Conservation (phyloP, 2,888 invertebrate species). For the Drosophila neonasuta region DNA sequence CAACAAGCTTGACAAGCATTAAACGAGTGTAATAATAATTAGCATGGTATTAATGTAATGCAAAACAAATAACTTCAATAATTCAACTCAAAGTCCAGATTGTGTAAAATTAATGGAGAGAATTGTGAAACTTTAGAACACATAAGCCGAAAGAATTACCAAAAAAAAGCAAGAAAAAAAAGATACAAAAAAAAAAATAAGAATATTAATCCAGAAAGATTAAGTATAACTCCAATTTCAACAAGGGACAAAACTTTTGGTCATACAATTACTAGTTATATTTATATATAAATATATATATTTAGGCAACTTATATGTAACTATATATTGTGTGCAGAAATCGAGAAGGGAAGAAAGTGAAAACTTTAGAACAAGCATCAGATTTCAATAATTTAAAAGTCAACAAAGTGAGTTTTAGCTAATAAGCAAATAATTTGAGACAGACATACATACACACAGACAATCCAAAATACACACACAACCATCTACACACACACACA, state of each 20-base stretch:
- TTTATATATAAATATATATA: slow-evolving; percentile 41
- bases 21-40: slow-evolving; percentile 48
- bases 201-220: slow-evolving; percentile 10
- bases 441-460: slow-evolving; percentile 28
- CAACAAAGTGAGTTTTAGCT: slow-evolving; percentile 39
- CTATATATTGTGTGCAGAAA: slow-evolving; percentile 29
- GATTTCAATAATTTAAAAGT: slow-evolving; percentile 9
- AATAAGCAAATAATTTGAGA: slow-evolving; percentile 36
- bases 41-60: slow-evolving; percentile 42
- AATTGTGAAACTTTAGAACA: slow-evolving; percentile 48
- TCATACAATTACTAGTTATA: slow-evolving; percentile 58
- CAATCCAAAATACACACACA: slow-evolving; percentile 14
- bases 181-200: slow-evolving; percentile 13
- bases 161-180: slow-evolving; percentile 23
- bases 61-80: slow-evolving; percentile 54
- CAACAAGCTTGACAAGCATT: slow-evolving; percentile 53
- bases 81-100: slow-evolving; percentile 56
- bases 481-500: slow-evolving; percentile 14
- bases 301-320: slow-evolving; percentile 24
- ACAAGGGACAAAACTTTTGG: slow-evolving; percentile 70
- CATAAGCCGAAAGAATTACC: slow-evolving; percentile 56
- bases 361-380: slow-evolving; percentile 5
- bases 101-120: slow-evolving; percentile 29
- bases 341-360: slow-evolving; percentile 10
- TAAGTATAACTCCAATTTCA: slow-evolving; percentile 67